Conservation (phyloP, 2,113 vertebrate species). For the Pogona vitticeps region DNA sequence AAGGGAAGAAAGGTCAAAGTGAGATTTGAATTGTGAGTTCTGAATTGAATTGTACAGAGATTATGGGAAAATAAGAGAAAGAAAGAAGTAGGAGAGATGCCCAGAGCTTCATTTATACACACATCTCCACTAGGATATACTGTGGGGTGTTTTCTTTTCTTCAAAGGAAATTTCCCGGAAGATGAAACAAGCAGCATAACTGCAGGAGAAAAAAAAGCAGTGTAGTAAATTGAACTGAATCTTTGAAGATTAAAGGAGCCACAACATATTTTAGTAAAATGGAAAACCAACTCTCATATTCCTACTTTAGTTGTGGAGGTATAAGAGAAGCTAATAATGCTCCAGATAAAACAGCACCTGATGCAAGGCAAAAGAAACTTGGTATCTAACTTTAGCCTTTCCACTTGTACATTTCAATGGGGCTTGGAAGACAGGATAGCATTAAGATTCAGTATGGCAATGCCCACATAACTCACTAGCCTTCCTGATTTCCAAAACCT, state of each 20-base stretch:
- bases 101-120: no score
- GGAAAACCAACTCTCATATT: background rate
- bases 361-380: background rate
- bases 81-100: no score
- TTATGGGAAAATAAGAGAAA: no score
- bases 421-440: background rate
- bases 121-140: no score
- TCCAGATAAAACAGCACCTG: background rate
- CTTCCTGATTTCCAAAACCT: background rate
- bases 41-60: no score
- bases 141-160: no score
- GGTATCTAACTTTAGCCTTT: background rate
- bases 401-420: background rate
- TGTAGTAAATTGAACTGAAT: background rate
- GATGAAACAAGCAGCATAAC: background rate
- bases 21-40: no score
- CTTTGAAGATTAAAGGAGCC: background rate
- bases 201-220: background rate
- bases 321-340: background rate
- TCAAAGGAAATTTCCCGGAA: background rate
- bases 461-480: background rate
- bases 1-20: no score
- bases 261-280: background rate
- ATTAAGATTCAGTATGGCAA: background rate
- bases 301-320: background rate